Evolutionary conservation across 2,888 invertebrate genomes (phyloP).

Genomic region (Anagyrus pseudococci): DNA sequence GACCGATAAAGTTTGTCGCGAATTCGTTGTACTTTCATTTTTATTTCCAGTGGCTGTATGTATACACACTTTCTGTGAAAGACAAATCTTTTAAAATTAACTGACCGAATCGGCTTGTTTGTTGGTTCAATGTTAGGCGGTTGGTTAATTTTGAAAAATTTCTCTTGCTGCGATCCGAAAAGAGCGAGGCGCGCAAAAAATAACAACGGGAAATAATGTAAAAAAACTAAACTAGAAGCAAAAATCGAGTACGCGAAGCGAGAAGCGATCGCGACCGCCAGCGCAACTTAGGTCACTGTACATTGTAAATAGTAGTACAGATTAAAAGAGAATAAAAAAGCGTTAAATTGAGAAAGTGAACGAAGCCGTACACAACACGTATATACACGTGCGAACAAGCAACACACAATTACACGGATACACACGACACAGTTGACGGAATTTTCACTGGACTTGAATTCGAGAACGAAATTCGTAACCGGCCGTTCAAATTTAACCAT

Average conservation of each 20-base stretch:
- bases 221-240: slow-evolving; percentile 25
- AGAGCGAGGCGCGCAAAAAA: not conserved
- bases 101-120: no score
- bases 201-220: slow-evolving; percentile 5
- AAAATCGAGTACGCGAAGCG: slow-evolving; percentile 32
- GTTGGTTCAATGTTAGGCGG: no score
- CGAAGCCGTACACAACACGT: slow-evolving; percentile 37
- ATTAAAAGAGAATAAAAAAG: slow-evolving; percentile 45
- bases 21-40: no score
- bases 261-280: slow-evolving; percentile 47
- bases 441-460: slow-evolving; percentile 17
- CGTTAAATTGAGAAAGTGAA: slow-evolving; percentile 36
- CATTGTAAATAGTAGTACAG: slow-evolving; percentile 59
- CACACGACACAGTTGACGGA: slow-evolving; percentile 14
- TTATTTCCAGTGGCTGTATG: no score
- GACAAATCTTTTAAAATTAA: no score
- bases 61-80: no score
- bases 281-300: slow-evolving; percentile 57
- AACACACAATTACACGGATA: slow-evolving; percentile 4
- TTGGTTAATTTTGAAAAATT: slow-evolving; percentile 8
- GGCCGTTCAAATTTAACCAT: slow-evolving; percentile 26
- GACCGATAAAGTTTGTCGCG: no score
- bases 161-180: not conserved
- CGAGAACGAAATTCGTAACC: slow-evolving; percentile 10
- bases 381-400: slow-evolving; percentile 7